These are phyloP conservation scores for Nymphalis io DNA, from an alignment of 1,140 invertebrate species.

Conservation along the genomic window DNA sequence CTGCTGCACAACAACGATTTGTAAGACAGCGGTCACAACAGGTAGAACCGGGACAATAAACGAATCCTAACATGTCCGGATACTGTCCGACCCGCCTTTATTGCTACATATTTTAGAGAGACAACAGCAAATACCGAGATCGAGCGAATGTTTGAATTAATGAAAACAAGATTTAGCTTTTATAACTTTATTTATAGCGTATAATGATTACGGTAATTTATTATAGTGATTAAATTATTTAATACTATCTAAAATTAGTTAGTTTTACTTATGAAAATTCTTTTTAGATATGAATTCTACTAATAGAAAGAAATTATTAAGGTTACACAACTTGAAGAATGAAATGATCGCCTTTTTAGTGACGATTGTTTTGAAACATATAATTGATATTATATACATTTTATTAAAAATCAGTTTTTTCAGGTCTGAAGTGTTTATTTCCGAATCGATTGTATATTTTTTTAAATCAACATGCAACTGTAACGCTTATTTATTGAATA, in stretches of 20 bases:
- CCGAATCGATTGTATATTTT: too few species aligned
- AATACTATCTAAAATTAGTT: neutral
- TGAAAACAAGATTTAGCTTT: slow-evolving; percentile 16
- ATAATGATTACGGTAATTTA: neutral
- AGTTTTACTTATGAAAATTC: too few species aligned
- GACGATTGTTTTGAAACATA: too few species aligned
- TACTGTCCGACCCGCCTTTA: slow-evolving; percentile 65
- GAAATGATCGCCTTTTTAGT: too few species aligned
- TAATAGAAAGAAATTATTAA: too few species aligned
- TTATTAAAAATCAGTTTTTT: too few species aligned
- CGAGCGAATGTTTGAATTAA: slow-evolving; percentile 18
- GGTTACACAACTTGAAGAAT: too few species aligned
- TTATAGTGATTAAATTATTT: neutral
- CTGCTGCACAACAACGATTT: slow-evolving; percentile 51
- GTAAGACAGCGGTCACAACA: slow-evolving; percentile 55
- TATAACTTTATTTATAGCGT: slow-evolving; percentile 5
- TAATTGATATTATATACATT: too few species aligned
- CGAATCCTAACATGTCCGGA: slow-evolving; percentile 63
- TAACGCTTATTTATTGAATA: too few species aligned
- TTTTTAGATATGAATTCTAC: too few species aligned
- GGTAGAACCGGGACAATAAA: slow-evolving; percentile 67
- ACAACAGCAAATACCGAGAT: slow-evolving; percentile 26
- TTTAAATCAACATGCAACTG: too few species aligned
- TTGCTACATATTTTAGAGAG: slow-evolving; percentile 70
- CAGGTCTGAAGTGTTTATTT: too few species aligned